Evolutionary conservation across 2,888 invertebrate species (phyloP), one percentile per base, ranked within the genome.

Genomic region (Yponomeuta cagnagella): DNA sequence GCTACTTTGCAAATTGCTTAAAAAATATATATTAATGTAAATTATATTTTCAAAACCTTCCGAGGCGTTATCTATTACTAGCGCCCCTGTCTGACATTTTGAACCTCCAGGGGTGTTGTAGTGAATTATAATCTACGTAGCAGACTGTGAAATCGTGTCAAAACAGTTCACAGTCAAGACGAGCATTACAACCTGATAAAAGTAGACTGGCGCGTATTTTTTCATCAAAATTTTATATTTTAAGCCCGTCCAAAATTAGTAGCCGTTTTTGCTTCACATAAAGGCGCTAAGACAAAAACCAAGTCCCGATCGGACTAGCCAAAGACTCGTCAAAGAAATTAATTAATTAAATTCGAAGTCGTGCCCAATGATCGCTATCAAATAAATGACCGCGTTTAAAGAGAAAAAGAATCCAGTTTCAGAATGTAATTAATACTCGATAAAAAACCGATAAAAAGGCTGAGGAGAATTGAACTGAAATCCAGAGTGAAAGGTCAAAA

Each of bases 141-240:
- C 76, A 82, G 85, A 85, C 82, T 83, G 82, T 86, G 77, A 86
- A 84, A 83, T 84, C 84, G 80, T 82, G 85, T 87, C 83, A 83
- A 80, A 77, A 76, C 74, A 74, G 78, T 63, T 67, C 30, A 52
- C 70, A 80, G 79, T 80, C 78, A 78, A 74, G 76, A 76, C 78
- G 79, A 80, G 80, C 78, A 77, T 77, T 77, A 78, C 77, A 73
- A 80, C 78, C 77, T 83, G 82, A 88, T 85, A 74, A 77, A 75
- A 80, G 76, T 75, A 75, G 87, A 87, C 87, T 82, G 78, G 76
- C 84, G 83, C 83, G 81, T 82, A 83, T 84, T 82, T 80, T 70
- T 43, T 70, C 68, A 48, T 37, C 48, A 65, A 58, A 43, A 68
- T 48, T 48, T 37, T 43, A n/a, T 43, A 43, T 15, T 67, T 67